Evolutionary conservation across 2,113 vertebrate species (phyloP).

Genomic region (Nibea coibor): DNA sequence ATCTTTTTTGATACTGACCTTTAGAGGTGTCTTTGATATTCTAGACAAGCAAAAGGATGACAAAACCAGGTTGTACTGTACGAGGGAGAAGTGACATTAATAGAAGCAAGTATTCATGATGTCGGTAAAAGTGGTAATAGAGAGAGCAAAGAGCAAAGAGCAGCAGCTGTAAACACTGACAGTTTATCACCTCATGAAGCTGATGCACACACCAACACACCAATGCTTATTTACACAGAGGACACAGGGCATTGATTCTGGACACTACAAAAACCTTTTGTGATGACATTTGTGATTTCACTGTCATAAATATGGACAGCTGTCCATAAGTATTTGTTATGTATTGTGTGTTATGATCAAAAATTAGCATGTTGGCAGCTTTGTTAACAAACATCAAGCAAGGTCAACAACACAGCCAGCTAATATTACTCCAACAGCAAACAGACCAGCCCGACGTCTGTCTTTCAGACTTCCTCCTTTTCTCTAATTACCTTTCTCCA

Average conservation of each 20-base stretch:
- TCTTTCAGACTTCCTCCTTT: too few relatives aligned
- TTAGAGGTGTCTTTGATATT: background rate
- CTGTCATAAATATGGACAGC: too few relatives aligned
- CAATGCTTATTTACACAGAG: background rate
- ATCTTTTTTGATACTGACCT: constrained; percentile 4
- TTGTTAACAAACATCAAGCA: too few relatives aligned
- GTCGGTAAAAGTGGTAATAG: background rate
- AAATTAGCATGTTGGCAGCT: too few relatives aligned
- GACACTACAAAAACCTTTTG: too few relatives aligned
- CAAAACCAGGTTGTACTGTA: background rate
- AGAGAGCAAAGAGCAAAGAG: background rate
- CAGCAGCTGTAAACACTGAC: background rate
- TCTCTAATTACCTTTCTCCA: too few relatives aligned
- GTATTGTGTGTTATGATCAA: too few relatives aligned
- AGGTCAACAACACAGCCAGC: too few relatives aligned
- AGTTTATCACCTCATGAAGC: background rate
- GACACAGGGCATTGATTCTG: background rate
- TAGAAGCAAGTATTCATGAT: background rate
- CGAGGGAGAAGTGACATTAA: background rate
- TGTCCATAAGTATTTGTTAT: too few relatives aligned
- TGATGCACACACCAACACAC: background rate
- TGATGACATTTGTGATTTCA: too few relatives aligned
- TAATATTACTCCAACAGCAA: too few relatives aligned
- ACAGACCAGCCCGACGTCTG: too few relatives aligned
- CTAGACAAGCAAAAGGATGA: background rate